Conservation (phyloP, 2,113 vertebrate species). For the Puntigrus tetrazona region DNA sequence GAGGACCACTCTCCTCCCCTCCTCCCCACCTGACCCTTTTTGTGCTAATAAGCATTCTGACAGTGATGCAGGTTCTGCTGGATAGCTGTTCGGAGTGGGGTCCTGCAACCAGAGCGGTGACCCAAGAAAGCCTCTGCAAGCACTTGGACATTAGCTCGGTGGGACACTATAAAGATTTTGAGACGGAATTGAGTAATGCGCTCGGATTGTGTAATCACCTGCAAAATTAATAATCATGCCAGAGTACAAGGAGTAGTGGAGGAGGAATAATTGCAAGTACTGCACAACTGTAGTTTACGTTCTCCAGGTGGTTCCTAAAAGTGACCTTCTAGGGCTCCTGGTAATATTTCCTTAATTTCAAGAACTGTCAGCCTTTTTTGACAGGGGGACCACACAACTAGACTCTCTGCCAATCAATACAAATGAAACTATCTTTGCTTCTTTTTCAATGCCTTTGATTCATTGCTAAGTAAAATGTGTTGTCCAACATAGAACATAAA, state of each 20-base stretch:
- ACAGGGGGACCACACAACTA: background rate
- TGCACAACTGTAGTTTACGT: background rate
- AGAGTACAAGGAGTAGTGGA: background rate
- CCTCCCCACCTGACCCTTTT: constrained; percentile 86
- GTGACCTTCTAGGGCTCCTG: background rate
- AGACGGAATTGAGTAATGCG: background rate
- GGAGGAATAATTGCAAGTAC: background rate
- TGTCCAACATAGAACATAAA: background rate
- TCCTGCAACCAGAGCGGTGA: background rate
- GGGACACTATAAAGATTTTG: background rate
- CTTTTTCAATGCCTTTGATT: background rate
- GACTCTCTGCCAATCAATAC: background rate
- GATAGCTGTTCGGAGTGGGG: background rate
- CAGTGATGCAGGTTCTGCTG: constrained; percentile 60
- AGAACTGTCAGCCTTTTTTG: background rate
- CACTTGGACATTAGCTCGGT: background rate
- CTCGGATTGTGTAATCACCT: constrained; percentile 5
- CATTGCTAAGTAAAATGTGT: background rate
- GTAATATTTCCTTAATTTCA: background rate
- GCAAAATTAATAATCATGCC: constrained; percentile 2
- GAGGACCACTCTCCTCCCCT: constrained; percentile 79
- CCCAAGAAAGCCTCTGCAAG: background rate
- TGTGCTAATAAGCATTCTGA: constrained; percentile 84
- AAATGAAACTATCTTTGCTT: background rate
- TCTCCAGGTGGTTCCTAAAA: background rate